A percentile compares a stretch with the other conserved stretches of the same genome.
Conservation (phyloP, 2,797 vertebrate genomes). For the Perodicticus potto region DNA sequence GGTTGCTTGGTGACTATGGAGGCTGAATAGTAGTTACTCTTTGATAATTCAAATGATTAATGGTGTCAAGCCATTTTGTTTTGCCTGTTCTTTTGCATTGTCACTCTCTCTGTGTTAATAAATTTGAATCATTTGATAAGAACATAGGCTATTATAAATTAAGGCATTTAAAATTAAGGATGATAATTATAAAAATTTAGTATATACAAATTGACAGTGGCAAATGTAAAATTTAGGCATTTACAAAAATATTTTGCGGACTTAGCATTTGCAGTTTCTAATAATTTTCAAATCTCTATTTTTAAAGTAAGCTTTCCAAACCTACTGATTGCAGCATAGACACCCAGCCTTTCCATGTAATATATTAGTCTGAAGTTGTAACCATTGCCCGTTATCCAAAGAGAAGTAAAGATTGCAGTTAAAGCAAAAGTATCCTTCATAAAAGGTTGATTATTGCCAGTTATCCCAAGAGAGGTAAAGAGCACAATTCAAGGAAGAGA, state of each 20-base stretch:
- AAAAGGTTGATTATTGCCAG: background rate
- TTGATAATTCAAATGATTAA: conserved; percentile 31
- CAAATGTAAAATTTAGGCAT: conserved; percentile 23
- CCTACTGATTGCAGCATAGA: background rate
- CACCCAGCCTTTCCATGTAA: background rate
- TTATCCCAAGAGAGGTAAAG: background rate
- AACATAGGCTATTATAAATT: conserved; percentile 1
- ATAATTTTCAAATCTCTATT: background rate
- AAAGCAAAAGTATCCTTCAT: conserved; percentile 17
- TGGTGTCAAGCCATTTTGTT: background rate
- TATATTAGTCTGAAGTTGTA: background rate
- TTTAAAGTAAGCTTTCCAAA: conserved; percentile 19
- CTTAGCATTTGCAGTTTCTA: background rate
- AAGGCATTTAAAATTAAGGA: background rate
- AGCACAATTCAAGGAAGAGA: background rate
- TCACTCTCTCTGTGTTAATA: background rate
- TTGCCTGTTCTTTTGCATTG: background rate
- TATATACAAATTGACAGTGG: background rate
- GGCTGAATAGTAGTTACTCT: conserved; percentile 30
- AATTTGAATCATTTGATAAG: background rate
- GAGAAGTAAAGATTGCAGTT: background rate
- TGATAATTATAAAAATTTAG: background rate
- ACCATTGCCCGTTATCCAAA: background rate
- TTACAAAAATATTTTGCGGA: conserved; percentile 33
- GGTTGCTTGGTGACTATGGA: background rate